Percentiles rank a stretch among this genome's conserved stretches.
Conservation (phyloP, 2,888 invertebrate genomes). For the Hirtodrosophila duncani region DNA sequence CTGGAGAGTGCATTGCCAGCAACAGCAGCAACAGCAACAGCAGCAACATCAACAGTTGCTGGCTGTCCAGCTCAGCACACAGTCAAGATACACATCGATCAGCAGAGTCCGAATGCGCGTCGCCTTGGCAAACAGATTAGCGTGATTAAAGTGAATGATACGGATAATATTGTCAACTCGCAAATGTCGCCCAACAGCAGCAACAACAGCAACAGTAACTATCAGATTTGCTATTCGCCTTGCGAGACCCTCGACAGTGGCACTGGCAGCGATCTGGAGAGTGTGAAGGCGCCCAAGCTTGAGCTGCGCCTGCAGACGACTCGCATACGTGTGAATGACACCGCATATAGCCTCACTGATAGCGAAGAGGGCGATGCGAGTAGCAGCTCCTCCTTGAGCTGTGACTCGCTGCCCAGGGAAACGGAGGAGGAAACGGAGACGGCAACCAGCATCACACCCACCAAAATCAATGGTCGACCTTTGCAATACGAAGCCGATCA, state of each 20-base stretch:
- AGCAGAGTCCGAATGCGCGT: slow-evolving; percentile 27
- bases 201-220: slow-evolving; percentile 21
- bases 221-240: slow-evolving; percentile 81
- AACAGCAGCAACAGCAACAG: slow-evolving; percentile 3
- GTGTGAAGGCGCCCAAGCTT: slow-evolving; percentile 73
- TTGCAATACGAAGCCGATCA: slow-evolving; percentile 85
- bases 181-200: slow-evolving; percentile 4
- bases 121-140: slow-evolving; percentile 53
- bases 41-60: slow-evolving; percentile 50
- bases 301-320: slow-evolving; percentile 76
- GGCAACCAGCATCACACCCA: slow-evolving; percentile 39
- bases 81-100: slow-evolving; percentile 76
- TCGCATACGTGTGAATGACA: slow-evolving; percentile 62
- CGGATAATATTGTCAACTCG: slow-evolving; percentile 44
- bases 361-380: slow-evolving; percentile 82
- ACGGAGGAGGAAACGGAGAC: not conserved
- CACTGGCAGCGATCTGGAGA: slow-evolving; percentile 89
- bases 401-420: slow-evolving; percentile 88
- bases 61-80: slow-evolving; percentile 63
- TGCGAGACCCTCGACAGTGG: slow-evolving; percentile 90
- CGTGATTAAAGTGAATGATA: slow-evolving; percentile 57
- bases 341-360: slow-evolving; percentile 80
- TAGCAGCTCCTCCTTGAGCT: slow-evolving; percentile 85
- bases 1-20: slow-evolving; percentile 10
- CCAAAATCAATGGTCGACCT: slow-evolving; percentile 71